Percentiles rank a stretch among this genome's conserved stretches.
phyloP scores from a whole-genome alignment of 2,113 vertebrate species.

The Etheostoma spectabile region DNA sequence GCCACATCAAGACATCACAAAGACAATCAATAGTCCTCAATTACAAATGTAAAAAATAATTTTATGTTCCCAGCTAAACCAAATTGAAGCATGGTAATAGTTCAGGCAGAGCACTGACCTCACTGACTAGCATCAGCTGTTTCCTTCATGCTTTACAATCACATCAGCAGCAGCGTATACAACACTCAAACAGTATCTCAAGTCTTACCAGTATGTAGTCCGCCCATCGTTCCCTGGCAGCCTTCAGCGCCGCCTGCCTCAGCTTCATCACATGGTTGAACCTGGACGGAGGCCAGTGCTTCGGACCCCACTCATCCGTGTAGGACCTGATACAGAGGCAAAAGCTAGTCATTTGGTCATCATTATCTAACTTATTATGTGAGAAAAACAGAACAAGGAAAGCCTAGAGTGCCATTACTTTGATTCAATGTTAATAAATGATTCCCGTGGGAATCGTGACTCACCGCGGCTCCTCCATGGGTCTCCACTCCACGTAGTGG shows the following conservation, averaged over 20 bases:
- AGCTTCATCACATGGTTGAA: constrained; percentile 96
- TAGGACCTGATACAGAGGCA: constrained; percentile 86
- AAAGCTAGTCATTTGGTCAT: background rate
- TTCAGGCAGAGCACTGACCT: no score
- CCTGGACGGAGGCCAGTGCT: constrained; percentile 94
- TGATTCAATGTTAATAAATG: background rate
- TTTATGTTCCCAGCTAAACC: no score
- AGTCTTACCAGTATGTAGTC: constrained; percentile 93
- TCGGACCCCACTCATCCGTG: constrained; percentile 95
- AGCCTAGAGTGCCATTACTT: background rate
- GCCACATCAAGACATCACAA: no score
- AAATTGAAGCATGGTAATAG: no score
- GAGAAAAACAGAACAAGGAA: background rate
- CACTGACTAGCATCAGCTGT: background rate
- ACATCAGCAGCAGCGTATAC: no score
- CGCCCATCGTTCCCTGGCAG: constrained; percentile 93
- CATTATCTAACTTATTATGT: background rate
- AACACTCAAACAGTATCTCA: background rate
- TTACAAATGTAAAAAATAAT: no score
- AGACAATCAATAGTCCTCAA: no score
- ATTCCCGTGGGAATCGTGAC: constrained; percentile 44
- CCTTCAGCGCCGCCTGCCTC: constrained; percentile 92
- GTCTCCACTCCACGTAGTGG: constrained; percentile 97
- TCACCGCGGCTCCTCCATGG: constrained; percentile 92
- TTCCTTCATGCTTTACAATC: background rate